phyloP scores from a whole-genome alignment of 2,797 vertebrate genomes.

The Xenentodon cancila region DNA sequence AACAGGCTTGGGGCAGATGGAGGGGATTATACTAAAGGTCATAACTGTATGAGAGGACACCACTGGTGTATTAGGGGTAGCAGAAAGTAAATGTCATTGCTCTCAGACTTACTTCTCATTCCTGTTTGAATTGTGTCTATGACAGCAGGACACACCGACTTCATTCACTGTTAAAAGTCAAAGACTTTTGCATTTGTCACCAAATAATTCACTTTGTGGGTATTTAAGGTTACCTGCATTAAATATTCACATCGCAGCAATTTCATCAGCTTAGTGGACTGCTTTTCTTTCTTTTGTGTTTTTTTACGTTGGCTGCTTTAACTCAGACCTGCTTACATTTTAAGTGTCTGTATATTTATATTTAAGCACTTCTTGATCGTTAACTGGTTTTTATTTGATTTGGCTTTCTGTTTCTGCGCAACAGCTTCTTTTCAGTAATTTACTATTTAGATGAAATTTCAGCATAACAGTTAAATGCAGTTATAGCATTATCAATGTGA shows the following conservation, averaged over 20 bases:
- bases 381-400: conserved; percentile 2
- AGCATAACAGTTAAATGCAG: not conserved
- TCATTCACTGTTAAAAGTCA: conserved; percentile 34
- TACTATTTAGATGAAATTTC: not conserved
- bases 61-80: conserved; percentile 51
- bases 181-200: conserved; percentile 45
- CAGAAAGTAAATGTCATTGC: conserved; percentile 70
- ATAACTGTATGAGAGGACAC: conserved; percentile 60
- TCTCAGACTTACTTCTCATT: conserved; percentile 63
- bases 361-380: not conserved
- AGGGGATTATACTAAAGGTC: conserved; percentile 74
- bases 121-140: conserved; percentile 45
- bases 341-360: not conserved
- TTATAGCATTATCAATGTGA: not conserved
- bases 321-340: not conserved
- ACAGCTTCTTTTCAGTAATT: not conserved
- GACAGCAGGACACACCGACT: conserved; percentile 20
- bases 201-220: conserved; percentile 46
- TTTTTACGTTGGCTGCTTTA: not conserved
- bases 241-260: conserved; percentile 59
- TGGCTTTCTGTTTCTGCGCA: conserved; percentile 1
- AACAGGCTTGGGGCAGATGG: conserved; percentile 53
- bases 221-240: conserved; percentile 52
- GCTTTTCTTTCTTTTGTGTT: too few species aligned
- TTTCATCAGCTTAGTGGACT: conserved; percentile 37